These are phyloP conservation scores for Harpagifer antarcticus DNA, from an alignment of 2,797 vertebrate genomes.

Conservation along the genomic window DNA sequence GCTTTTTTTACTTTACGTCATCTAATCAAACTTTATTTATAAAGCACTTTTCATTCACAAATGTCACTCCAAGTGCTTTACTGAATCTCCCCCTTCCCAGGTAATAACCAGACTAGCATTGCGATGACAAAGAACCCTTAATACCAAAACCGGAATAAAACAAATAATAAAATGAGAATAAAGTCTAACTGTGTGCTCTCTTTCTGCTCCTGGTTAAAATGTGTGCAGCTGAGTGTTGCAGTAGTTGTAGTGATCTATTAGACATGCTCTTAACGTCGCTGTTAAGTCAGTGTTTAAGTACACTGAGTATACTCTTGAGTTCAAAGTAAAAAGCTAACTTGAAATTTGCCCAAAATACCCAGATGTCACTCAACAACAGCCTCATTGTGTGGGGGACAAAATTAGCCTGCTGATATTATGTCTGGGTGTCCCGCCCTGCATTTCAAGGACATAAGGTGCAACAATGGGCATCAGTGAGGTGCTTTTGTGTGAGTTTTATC, in stretches of 20 bases:
- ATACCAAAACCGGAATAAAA: too few species aligned
- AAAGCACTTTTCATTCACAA: too few species aligned
- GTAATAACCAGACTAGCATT: too few species aligned
- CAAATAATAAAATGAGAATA: too few species aligned
- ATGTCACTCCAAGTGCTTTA: too few species aligned
- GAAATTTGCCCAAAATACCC: slow-evolving; percentile 49
- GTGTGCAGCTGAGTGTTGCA: too few species aligned
- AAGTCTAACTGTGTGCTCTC: too few species aligned
- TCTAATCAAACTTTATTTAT: too few species aligned
- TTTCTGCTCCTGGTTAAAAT: too few species aligned
- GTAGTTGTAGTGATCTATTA: too few species aligned
- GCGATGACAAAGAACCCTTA: too few species aligned
- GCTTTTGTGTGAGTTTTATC: slow-evolving; percentile 56
- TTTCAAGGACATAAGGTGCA: slow-evolving; percentile 76
- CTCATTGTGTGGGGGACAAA: slow-evolving; percentile 71
- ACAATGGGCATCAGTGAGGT: slow-evolving; percentile 74
- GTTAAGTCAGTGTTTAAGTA: background rate
- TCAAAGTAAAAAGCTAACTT: background rate
- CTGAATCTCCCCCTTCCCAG: too few species aligned
- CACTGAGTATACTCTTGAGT: background rate
- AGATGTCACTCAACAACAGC: slow-evolving; percentile 44
- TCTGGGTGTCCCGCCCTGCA: slow-evolving; percentile 72
- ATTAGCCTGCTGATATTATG: slow-evolving; percentile 70
- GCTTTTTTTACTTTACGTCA: background rate
- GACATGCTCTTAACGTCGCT: background rate